Evolutionary conservation across 1,140 invertebrate species (phyloP), one percentile per base, ranked within the genome.

Genomic region (Marisa cornuarietis): DNA sequence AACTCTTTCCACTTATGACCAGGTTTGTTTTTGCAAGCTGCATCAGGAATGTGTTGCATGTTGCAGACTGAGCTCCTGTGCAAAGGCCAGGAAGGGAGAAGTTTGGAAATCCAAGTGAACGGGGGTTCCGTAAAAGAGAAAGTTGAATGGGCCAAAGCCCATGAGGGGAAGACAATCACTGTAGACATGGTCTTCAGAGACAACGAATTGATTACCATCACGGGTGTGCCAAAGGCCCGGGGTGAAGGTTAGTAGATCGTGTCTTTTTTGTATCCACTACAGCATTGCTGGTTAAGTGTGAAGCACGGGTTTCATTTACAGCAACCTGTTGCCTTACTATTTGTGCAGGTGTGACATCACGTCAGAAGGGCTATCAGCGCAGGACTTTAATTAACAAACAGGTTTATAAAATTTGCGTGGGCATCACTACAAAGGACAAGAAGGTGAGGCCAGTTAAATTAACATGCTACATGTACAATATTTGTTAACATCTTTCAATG

Each of bases 351-450:
- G 99, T 99, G 9, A 99, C 98, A 71, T 98, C 97, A 22, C 96
- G 99, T 95, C 99, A 99, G 91, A 99, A 99, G 91, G 99, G 99
- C 89, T 99, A 99, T 92, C 98, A 99, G 91, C 99, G 99, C 90
- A 95, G 99, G 91, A 99, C 99, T 69, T 98, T 99, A 92, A 98
- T 99, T 93, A 99, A 99, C 93, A 99, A 99, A 93, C 99, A 99
- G 91, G 99, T 99, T 86, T 99, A 99, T 92, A 94, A 98, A 85
- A 97, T 99, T 91, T 99, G 98, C 79, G 93, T 95, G 72, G 90
- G 90, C 74, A 86, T 89, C 51, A 89, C 91, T 80, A 97, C 95
- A 49, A 97, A 98, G 92, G 97, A 99, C 90, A 97, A 97, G 87
- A 99, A 99, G 93, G 88, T 99, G 52, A 94, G 11, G 52, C n/a